A percentile compares a stretch with the other conserved stretches of the same genome.
Conservation (phyloP, 2,113 vertebrate genomes). For the Calyptomena viridis region DNA sequence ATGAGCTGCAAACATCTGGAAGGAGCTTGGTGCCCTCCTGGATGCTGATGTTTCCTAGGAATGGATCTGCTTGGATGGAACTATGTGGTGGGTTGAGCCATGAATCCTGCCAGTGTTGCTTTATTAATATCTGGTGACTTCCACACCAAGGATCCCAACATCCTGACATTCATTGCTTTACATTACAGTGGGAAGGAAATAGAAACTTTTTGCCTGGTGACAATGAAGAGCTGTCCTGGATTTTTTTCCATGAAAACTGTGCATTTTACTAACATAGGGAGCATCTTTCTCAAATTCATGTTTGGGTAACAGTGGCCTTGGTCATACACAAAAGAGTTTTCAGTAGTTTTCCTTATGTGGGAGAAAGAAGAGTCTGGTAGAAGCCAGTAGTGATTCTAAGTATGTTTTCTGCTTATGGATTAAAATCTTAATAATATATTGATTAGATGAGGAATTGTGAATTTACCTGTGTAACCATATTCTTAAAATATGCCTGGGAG, state of each 20-base stretch:
- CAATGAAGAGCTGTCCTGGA: accelerated
- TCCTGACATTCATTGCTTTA: not conserved
- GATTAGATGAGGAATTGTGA: not conserved
- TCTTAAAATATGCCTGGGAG: not conserved
- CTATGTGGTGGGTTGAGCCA: accelerated
- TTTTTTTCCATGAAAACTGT: not conserved
- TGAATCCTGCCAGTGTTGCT: not conserved
- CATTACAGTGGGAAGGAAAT: not conserved
- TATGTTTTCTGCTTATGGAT: not conserved
- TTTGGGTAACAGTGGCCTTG: not conserved
- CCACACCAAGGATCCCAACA: not conserved
- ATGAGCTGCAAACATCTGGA: not conserved
- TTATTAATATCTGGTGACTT: not conserved
- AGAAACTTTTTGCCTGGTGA: not conserved
- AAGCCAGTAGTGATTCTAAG: not conserved
- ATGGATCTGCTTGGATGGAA: not conserved
- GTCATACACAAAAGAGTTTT: not conserved
- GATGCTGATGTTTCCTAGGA: not conserved
- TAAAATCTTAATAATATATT: not conserved
- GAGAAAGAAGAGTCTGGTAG: not conserved
- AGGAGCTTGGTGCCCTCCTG: not conserved
- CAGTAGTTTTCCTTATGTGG: not conserved
- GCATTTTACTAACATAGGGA: not conserved
- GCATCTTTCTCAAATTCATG: not conserved
- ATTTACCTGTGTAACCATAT: not conserved